Base-by-base conservation (phyloP, 92 coral and sea anemone genomes). In the Scolanthus callimorphus region DNA sequence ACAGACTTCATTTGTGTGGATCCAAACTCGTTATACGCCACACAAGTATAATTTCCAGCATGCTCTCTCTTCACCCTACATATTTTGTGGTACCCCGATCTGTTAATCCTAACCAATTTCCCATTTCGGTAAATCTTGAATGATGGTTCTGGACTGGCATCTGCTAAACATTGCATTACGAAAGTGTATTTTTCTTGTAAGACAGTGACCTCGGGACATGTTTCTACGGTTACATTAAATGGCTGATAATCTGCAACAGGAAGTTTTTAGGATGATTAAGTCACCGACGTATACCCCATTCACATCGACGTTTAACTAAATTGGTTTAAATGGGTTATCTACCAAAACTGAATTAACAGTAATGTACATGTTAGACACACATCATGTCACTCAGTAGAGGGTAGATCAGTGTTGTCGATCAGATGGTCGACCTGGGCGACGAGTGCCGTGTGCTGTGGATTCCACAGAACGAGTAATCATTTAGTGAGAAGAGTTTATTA, bases 41-140 rank as follows among this genome's bases (percentile, higher is more conserved):
- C 59, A 31, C 85, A 79, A 0, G 70, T 72, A 65, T 72, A 72
- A 24, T 34, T 79, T 17, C 85, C 86, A 9, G 77, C 20, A 23
- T 74, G 66, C 0, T 43, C 31, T 13, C 12, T 23, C 30, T 55
- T 62, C 41, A 54, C 62, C 27, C 53, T 54, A 25, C 82, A 66
- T 24, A 80, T 51, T 37, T 67, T 80, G 62, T 57, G 73, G n/a
- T 60, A 59, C 20, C 86, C 82, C 3, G 67, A 65, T 11, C 59
- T 21, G 20, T 59, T 65, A 27, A 63, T 67, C 34, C 55, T 63
- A 13, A 73, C 55, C 11, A 67, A 31, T 8, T 52, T 80, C 31
- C 82, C 71, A 59, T 73, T 60, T 50, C 66, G 72, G 17, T 73
- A 74, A 37, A 67, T 62, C 2, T 22, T 27, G 46, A 41, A 71